Base-by-base conservation (phyloP, 2,888 invertebrate genomes). In the Lasioglossum marginatum region DNA sequence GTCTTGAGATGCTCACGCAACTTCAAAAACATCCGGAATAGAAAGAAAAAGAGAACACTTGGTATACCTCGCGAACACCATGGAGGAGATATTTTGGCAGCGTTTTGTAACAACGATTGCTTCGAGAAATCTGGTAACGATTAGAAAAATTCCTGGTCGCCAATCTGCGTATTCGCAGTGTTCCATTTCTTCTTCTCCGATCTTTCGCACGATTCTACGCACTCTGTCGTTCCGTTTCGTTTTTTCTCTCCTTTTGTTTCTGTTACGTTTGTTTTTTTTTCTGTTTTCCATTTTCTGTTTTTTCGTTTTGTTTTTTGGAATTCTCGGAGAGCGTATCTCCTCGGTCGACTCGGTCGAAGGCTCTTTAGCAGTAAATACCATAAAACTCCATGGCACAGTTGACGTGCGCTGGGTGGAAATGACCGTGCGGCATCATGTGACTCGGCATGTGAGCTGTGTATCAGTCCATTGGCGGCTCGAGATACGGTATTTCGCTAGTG, bases 401-500 rank as follows among this genome's bases (percentile, higher is more conserved):
- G 66, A 94, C 87, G 91, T 94, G 94, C 91, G 94, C 94, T 88
- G 95, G 93, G 88, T 94, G 94, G 91, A 93, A 94, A 88, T 95
- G 94, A 92, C 93, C 93, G 85, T 94, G 94, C 88, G 94, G 94
- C 91, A 93, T 89, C 85, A 93, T 84, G 83, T 94, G 94, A 87
- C 88, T 94, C 90, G 92, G 93, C 90, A 94, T 92, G 81, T 94
- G 94, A 93, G 95, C 95, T 94, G 93, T 94, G 94, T 95, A 95
- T 95, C 95, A 95, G 95, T 95, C 95, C 85, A 94, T 95, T 88
- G 95, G 94, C 77, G 95, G 95, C 96, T 99, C 98, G 96, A 98
- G 97, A 96, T 99, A 99, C 92, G 98, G 99, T 95, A 99, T 98
- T 96, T 99, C 99, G 93, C 99, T 98, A 92, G 99, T 98, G 92